Base-by-base conservation (phyloP, 2,888 invertebrate genomes). In the Mythimna vitellina region DNA sequence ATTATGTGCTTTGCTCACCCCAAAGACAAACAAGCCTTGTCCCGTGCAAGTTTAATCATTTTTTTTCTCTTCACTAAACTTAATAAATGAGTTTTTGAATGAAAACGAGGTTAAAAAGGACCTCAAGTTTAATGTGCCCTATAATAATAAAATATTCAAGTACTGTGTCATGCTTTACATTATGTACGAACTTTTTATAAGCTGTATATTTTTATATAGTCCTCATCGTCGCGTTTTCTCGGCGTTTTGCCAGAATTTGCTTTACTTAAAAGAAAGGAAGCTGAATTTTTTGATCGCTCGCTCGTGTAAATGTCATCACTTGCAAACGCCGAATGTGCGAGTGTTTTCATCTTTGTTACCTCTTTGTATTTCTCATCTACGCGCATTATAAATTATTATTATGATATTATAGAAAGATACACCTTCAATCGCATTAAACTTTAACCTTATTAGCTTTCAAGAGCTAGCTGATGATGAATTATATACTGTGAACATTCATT, bases 11-110 rank as follows among this genome's bases (percentile, higher is more conserved):
- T 64, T 65, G 64, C 42, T 71, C 68, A 74, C 70, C 61, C 74
- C 38, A 79, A 82, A 83, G 77, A 84, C 89, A 88, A 89, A 89
- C 90, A 90, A 88, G 81, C 81, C 79, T 67, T 80, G 66, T 85
- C 73, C 82, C 83, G 65, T 83, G 79, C 76, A 83, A 87, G 74
- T 86, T 88, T 86, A 85, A 88, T 87, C 78, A 81, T 51, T 68
- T 68, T 84, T 82, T 87, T 86, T 82, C 72, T 80, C 74, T 63
- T 68, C 58, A 80, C 81, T 78, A 77, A 78, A 80, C 81, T 79
- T 81, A 83, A 85, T 82, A 79, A 83, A 75, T 79, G 74, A 74
- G 62, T 64, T 82, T 78, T 78, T 75, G 54, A 82, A 82, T 81
- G 65, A 67, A 80, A 80, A 77, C 63, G 46, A 64, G 61, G 64